Evolutionary conservation across 2,113 vertebrate species (phyloP).

Genomic region (Ailuropoda melanoleuca): DNA sequence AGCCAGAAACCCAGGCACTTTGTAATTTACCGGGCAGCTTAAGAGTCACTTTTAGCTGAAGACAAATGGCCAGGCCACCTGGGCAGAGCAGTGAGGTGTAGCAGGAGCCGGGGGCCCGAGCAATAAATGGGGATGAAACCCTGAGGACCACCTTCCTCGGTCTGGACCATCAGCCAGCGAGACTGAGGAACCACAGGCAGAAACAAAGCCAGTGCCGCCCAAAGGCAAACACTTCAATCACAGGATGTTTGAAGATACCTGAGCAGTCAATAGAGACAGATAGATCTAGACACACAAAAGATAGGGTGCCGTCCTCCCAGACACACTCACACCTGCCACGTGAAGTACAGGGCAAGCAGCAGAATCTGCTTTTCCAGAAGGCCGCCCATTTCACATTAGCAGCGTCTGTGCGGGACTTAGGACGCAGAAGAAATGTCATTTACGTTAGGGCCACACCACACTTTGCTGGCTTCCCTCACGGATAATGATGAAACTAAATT

Average conservation of each 20-base stretch:
- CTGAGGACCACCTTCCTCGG: not conserved
- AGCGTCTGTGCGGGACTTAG: not conserved
- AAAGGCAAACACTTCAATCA: conserved; percentile 50
- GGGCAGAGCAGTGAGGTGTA: not conserved
- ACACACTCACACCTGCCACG: conserved; percentile 47
- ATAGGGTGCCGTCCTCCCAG: not conserved
- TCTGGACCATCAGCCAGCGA: not conserved
- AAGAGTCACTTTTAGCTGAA: conserved; percentile 70
- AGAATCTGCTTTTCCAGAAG: conserved; percentile 45
- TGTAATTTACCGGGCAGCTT: conserved; percentile 63
- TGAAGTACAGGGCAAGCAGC: not conserved
- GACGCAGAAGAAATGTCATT: not conserved
- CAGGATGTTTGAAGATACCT: not conserved
- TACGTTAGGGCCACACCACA: not conserved
- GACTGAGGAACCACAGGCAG: not conserved
- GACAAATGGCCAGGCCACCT: conserved; percentile 68
- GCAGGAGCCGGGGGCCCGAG: not conserved
- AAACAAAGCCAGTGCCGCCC: not conserved
- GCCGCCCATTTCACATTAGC: not conserved
- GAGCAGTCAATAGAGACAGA: not conserved
- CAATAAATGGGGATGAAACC: not conserved
- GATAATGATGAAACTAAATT: not conserved
- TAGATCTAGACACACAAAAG: not conserved
- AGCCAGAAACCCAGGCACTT: conserved; percentile 52
- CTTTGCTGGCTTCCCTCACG: not conserved